Conservation (phyloP, 2,797 vertebrate species). For the Merluccius polli region DNA sequence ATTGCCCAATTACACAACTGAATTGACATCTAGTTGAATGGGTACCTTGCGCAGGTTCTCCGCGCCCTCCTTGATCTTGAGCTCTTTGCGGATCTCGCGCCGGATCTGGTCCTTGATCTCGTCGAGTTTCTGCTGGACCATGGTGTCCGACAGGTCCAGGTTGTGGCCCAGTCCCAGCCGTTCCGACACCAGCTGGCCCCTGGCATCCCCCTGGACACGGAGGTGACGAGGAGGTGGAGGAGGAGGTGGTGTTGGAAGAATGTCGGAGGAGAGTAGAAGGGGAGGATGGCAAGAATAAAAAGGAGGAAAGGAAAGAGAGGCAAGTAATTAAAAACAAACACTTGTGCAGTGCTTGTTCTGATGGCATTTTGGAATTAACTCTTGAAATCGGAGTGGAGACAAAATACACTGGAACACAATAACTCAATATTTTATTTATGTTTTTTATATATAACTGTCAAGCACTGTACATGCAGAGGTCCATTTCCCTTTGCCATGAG, state of each 20-base stretch:
- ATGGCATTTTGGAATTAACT: background rate
- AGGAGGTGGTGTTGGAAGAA: slow-evolving; percentile 24
- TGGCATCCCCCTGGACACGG: slow-evolving; percentile 72
- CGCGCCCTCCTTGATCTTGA: slow-evolving; percentile 98
- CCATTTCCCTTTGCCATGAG: background rate
- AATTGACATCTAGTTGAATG: background rate
- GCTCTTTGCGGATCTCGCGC: slow-evolving; percentile 97
- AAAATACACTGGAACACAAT: background rate
- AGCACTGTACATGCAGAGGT: slow-evolving; percentile 10
- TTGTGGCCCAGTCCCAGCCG: slow-evolving; percentile 85
- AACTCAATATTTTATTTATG: background rate
- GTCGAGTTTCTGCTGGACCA: slow-evolving; percentile 97
- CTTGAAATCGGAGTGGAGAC: background rate
- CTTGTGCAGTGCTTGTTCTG: background rate
- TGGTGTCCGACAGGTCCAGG: slow-evolving; percentile 90
- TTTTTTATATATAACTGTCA: background rate
- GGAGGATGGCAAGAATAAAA: slow-evolving; percentile 18
- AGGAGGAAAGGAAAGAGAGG: slow-evolving; percentile 15
- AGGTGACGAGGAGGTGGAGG: background rate
- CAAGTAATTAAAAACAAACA: slow-evolving; percentile 7
- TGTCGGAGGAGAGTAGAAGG: slow-evolving; percentile 25
- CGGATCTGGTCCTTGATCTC: slow-evolving; percentile 98
- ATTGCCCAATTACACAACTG: no score
- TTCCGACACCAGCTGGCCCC: slow-evolving; percentile 84
- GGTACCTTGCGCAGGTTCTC: slow-evolving; percentile 90